Evolutionary conservation across 2,888 invertebrate species (phyloP), one percentile per base, ranked within the genome.

Genomic region (Callyntrura sp.): DNA sequence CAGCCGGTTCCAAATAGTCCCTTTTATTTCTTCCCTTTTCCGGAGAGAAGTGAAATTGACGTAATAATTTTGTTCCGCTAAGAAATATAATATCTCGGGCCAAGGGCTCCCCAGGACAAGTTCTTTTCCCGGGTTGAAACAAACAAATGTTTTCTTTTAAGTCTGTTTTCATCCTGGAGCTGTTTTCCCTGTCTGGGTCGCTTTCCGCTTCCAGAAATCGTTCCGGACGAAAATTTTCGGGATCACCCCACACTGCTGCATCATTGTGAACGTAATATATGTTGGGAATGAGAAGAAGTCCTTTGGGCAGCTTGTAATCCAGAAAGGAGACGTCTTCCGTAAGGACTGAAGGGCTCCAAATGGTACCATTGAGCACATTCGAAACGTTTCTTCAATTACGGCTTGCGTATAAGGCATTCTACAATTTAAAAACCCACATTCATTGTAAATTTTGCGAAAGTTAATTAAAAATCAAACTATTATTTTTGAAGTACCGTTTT

Each of bases 341-440:
- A 17, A 90, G 35, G n/a, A n/a, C n/a, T n/a, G n/a, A n/a, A n/a
- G n/a, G n/a, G n/a, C n/a, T n/a, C n/a, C n/a, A n/a, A n/a, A n/a
- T n/a, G n/a, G n/a, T n/a, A n/a, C n/a, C n/a, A n/a, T n/a, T n/a
- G n/a, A n/a, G n/a, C n/a, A n/a, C n/a, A n/a, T n/a, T n/a, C n/a
- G n/a, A n/a, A n/a, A n/a, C n/a, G n/a, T n/a, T n/a, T n/a, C n/a
- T n/a, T n/a, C n/a, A n/a, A n/a, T 91, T 11, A 92, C 79, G 8
- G 92, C 91, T 78, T 91, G 85, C 11, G 81, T 73, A 73, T 90
- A 92, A 0, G 91, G 91, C 89, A 91, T 82, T 23, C 88, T 88
- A 3, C n/a, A 82, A 55, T 3, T 23, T 20, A 65, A 20, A 65
- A 48, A n/a, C n/a, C n/a, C n/a, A 12, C 3, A 78, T 6, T 2